Evolutionary conservation across 2,888 invertebrate genomes (phyloP).

Genomic region (Papilio gigon): DNA sequence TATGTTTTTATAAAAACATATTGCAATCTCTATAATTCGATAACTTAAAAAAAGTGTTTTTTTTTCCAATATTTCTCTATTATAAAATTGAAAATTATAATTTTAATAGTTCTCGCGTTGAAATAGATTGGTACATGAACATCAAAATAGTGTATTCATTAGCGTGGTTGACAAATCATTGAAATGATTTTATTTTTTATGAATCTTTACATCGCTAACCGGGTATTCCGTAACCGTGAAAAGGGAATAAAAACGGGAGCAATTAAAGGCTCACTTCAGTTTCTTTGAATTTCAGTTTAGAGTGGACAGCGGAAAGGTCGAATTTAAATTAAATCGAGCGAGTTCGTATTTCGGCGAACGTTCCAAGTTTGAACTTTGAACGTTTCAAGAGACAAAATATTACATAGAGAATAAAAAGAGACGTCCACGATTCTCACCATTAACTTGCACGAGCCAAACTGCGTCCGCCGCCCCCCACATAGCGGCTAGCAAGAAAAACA

Average conservation of each 20-base stretch:
- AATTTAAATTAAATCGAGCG: constrained; percentile 28
- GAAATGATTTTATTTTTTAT: constrained; percentile 12
- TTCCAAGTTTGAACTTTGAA: constrained; percentile 24
- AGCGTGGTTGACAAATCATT: not conserved
- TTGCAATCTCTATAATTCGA: too few relatives aligned
- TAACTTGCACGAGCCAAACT: constrained; percentile 95
- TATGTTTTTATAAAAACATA: too few relatives aligned
- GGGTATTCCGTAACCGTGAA: constrained; percentile 8
- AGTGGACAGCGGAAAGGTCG: constrained; percentile 32
- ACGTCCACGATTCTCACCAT: constrained; percentile 84
- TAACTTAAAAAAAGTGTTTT: not conserved
- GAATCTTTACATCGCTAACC: not conserved
- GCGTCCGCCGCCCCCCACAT: constrained; percentile 95
- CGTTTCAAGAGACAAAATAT: not conserved
- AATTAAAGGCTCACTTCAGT: constrained; percentile 31
- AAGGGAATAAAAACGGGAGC: constrained; percentile 27
- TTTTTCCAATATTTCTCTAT: not conserved
- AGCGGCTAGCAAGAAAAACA: constrained; percentile 91
- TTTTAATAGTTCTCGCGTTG: not conserved
- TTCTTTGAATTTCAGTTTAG: constrained; percentile 26
- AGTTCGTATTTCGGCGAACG: constrained; percentile 13
- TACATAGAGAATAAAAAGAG: not conserved
- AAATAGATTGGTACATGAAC: not conserved
- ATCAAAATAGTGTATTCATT: not conserved
- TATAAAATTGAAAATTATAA: not conserved